Conservation (phyloP, 1,140 invertebrate species). For the Lasaia peninsularis region DNA sequence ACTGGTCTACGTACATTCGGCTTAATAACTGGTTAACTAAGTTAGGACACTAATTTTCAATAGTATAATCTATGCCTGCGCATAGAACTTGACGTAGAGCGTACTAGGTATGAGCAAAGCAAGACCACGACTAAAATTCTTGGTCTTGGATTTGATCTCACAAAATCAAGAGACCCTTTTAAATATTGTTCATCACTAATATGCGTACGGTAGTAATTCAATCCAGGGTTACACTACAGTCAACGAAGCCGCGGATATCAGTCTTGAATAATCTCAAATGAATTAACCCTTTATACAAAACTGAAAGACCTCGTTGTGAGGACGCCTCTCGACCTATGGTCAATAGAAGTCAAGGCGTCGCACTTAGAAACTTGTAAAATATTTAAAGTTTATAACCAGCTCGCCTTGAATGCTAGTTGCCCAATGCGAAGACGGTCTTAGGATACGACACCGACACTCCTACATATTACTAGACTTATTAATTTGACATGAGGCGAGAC, state of each 20-base stretch:
- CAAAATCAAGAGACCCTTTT: no score
- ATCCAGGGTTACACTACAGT: no score
- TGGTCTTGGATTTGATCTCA: no score
- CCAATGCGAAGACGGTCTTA: constrained; percentile 56
- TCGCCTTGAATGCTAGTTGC: constrained; percentile 56
- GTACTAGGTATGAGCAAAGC: no score
- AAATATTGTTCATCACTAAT: no score
- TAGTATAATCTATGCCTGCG: no score
- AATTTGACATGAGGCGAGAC: constrained; percentile 35
- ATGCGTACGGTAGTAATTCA: no score
- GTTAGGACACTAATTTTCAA: no score
- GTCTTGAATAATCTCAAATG: constrained; percentile 4
- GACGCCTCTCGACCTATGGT: constrained; percentile 35
- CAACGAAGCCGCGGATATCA: background rate
- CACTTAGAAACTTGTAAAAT: constrained; percentile 5
- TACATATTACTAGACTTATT: constrained; percentile 40
- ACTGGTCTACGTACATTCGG: no score
- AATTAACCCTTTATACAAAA: constrained; percentile 11
- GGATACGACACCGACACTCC: constrained; percentile 31
- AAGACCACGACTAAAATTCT: no score
- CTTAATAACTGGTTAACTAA: no score
- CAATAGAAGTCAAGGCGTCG: constrained; percentile 46
- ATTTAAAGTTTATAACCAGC: constrained; percentile 60
- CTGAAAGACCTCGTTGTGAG: constrained; percentile 39
- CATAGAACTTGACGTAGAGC: no score